Evolutionary conservation across 2,113 vertebrate species (phyloP).

Genomic region (Haemorhous mexicanus): DNA sequence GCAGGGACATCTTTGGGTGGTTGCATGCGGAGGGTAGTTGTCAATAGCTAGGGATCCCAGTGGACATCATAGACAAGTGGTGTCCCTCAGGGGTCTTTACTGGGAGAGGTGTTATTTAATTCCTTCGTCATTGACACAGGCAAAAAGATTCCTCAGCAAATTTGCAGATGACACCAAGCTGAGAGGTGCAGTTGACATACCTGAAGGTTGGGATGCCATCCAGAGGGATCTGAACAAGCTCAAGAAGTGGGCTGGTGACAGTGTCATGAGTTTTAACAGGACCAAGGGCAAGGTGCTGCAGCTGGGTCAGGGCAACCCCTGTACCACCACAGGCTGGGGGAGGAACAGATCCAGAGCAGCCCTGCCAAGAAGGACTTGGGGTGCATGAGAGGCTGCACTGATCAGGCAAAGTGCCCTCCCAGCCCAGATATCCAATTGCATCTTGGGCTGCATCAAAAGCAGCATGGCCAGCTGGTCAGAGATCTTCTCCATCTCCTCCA

Average conservation of each 20-base stretch:
- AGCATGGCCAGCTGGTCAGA: rapidly evolving
- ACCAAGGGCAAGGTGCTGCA: not conserved
- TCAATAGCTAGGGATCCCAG: not conserved
- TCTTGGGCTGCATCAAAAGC: not conserved
- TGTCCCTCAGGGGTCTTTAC: not conserved
- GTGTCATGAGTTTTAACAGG: not conserved
- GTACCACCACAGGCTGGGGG: not conserved
- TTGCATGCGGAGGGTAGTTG: not conserved
- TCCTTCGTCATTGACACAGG: not conserved
- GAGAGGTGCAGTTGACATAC: not conserved
- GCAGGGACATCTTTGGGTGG: not conserved
- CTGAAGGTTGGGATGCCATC: not conserved
- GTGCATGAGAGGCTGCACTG: not conserved
- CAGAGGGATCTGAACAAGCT: not conserved
- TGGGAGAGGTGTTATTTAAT: not conserved
- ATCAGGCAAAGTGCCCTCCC: not conserved
- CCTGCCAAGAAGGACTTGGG: not conserved
- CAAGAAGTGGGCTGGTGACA: rapidly evolving
- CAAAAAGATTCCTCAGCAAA: not conserved
- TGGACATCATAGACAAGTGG: not conserved
- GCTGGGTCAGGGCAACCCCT: not conserved
- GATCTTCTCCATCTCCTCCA: rapidly evolving
- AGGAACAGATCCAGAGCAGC: not conserved
- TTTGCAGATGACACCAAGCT: not conserved
- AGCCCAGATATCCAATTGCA: not conserved